phyloP scores from a whole-genome alignment of 2,113 vertebrate genomes.

The Dascyllus trimaculatus region DNA sequence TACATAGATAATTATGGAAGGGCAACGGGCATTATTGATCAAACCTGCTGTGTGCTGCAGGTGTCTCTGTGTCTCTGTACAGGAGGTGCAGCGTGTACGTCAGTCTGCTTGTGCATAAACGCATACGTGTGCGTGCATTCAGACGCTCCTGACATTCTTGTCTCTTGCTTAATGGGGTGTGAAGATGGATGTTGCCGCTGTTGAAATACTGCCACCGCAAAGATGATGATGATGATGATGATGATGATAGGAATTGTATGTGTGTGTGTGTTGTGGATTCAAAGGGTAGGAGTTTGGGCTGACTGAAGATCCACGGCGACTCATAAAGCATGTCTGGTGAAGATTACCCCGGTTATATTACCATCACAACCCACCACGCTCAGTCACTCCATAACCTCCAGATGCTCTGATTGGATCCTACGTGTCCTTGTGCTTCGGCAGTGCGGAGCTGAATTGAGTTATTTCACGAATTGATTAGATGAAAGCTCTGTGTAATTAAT shows the following conservation, averaged over 20 bases:
- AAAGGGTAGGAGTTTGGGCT: background rate
- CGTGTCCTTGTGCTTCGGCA: slow-evolving; percentile 40
- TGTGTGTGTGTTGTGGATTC: background rate
- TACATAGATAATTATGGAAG: slow-evolving; percentile 27
- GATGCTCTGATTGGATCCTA: slow-evolving; percentile 30
- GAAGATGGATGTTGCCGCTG: slow-evolving; percentile 39
- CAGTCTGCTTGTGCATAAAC: background rate
- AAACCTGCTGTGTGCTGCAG: slow-evolving; percentile 21
- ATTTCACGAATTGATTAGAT: slow-evolving; percentile 52
- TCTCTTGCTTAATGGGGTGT: slow-evolving; percentile 46
- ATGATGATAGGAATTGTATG: slow-evolving; percentile 20
- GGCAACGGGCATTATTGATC: slow-evolving; percentile 14
- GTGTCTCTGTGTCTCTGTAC: slow-evolving; percentile 28
- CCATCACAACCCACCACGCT: slow-evolving; percentile 18
- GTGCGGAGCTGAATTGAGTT: slow-evolving; percentile 49
- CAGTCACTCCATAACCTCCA: slow-evolving; percentile 33
- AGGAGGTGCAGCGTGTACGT: background rate
- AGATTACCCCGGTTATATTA: slow-evolving; percentile 22
- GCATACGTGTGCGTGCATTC: background rate
- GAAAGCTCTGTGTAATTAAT: slow-evolving; percentile 55
- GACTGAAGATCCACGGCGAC: slow-evolving; percentile 1
- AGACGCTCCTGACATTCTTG: slow-evolving; percentile 24
- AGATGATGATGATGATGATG: background rate
- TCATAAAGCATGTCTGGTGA: slow-evolving; percentile 46
- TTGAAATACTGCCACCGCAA: background rate